Conservation (phyloP, 1,140 invertebrate genomes). For the Pogonognathellus flavescens region DNA sequence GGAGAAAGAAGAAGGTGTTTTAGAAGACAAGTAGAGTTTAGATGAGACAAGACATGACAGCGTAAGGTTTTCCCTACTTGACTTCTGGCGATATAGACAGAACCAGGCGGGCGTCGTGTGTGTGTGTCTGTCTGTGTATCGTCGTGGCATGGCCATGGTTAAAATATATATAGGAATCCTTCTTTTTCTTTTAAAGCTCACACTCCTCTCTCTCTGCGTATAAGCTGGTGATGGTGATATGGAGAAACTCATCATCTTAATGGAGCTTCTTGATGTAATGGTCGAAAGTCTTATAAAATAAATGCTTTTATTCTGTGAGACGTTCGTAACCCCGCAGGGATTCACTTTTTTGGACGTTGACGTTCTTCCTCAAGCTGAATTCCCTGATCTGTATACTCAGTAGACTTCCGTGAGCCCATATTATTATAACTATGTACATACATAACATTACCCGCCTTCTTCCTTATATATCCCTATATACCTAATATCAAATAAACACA, state of each 20-base stretch:
- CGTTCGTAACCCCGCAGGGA: slow-evolving; percentile 56
- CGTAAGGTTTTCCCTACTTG: slow-evolving; percentile 30
- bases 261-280: slow-evolving; percentile 65
- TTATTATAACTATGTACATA: not conserved
- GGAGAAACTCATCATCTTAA: slow-evolving; percentile 67
- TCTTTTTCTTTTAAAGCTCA: too few species aligned
- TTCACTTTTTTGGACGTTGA: slow-evolving; percentile 57
- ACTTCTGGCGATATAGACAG: not conserved
- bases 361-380: slow-evolving; percentile 37
- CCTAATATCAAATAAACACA: not conserved
- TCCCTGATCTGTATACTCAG: not conserved
- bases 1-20: not conserved
- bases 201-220: slow-evolving; percentile 4
- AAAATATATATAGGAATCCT: too few species aligned
- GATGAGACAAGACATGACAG: slow-evolving; percentile 30
- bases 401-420: not conserved
- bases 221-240: slow-evolving; percentile 41
- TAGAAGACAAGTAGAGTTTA: slow-evolving; percentile 18
- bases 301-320: slow-evolving; percentile 66
- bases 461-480: not conserved
- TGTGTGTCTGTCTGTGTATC: too few species aligned
- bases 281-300: slow-evolving; percentile 63
- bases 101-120: not conserved
- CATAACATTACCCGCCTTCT: not conserved
- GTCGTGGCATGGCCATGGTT: too few species aligned